phyloP scores from a whole-genome alignment of 1,140 invertebrate species.

The Papilio polyxenes region DNA sequence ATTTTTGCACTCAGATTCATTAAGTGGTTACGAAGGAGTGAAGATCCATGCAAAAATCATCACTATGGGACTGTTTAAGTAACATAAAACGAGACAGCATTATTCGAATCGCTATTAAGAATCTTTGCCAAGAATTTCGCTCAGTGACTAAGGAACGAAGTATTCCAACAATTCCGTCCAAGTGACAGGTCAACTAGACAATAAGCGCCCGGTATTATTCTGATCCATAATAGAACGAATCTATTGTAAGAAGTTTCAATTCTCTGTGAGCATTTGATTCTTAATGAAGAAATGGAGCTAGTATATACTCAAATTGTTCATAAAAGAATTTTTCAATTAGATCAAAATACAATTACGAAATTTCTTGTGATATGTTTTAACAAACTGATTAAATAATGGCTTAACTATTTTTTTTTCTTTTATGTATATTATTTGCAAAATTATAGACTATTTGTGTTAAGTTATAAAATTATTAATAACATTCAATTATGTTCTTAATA shows the following conservation, averaged over 20 bases:
- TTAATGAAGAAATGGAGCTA: not conserved
- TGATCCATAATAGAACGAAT: not conserved
- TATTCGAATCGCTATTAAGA: not conserved
- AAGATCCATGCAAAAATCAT: too few relatives aligned
- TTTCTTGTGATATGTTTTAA: too few relatives aligned
- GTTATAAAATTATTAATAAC: not conserved
- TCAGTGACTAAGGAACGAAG: not conserved
- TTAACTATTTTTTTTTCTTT: too few relatives aligned
- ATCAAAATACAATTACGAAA: too few relatives aligned
- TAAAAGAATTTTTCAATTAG: too few relatives aligned
- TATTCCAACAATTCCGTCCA: slow-evolving; percentile 6
- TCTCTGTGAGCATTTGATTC: not conserved
- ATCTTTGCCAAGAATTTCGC: slow-evolving; percentile 3
- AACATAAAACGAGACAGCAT: not conserved
- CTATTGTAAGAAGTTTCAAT: slow-evolving; percentile 9
- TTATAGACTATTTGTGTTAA: too few relatives aligned
- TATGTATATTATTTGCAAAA: too few relatives aligned
- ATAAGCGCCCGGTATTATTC: not conserved
- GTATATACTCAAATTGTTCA: too few relatives aligned
- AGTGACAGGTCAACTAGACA: slow-evolving; percentile 4
- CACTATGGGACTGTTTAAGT: too few relatives aligned
- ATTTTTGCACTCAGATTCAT: too few relatives aligned
- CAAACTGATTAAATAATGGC: too few relatives aligned
- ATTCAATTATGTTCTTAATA: not conserved
- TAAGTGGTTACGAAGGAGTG: too few relatives aligned